Conservation (phyloP, 2,888 invertebrate species). For the Torymus texanus region DNA sequence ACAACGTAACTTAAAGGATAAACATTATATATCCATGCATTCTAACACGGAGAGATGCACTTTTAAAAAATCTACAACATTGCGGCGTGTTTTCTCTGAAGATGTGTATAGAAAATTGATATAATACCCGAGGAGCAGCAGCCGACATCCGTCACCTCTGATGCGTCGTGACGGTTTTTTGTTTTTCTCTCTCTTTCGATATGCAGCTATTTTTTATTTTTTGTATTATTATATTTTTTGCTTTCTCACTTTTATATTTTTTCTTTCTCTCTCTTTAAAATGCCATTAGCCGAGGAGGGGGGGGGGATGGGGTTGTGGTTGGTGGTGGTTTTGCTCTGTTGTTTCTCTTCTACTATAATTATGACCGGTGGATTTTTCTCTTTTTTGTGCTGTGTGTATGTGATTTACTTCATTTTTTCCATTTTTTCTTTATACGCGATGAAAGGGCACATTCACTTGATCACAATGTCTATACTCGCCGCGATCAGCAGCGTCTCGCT, state of each 20-base stretch:
- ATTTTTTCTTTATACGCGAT: slow-evolving; percentile 56
- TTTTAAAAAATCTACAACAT: slow-evolving; percentile 39
- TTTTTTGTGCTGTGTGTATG: slow-evolving; percentile 68
- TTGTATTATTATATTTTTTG: slow-evolving; percentile 1
- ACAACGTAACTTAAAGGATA: neutral
- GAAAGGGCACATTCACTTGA: slow-evolving; percentile 74
- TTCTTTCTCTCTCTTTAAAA: slow-evolving; percentile 45
- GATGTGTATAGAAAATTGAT: slow-evolving; percentile 47
- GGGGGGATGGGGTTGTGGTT: slow-evolving; percentile 1
- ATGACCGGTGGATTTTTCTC: slow-evolving; percentile 62
- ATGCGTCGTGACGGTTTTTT: slow-evolving; percentile 34
- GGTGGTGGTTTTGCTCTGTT: slow-evolving; percentile 10
- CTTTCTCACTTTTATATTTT: slow-evolving; percentile 7
- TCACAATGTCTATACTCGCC: slow-evolving; percentile 69
- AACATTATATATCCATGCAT: neutral
- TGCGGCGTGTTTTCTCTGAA: slow-evolving; percentile 21
- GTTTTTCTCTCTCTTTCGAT: slow-evolving; percentile 45
- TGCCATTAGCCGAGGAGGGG: slow-evolving; percentile 45
- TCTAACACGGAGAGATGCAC: slow-evolving; percentile 15
- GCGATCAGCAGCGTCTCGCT: slow-evolving; percentile 65
- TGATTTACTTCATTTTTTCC: slow-evolving; percentile 42
- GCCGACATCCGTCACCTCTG: slow-evolving; percentile 30
- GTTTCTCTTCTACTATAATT: slow-evolving; percentile 54
- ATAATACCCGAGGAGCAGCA: slow-evolving; percentile 40
- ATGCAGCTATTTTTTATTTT: slow-evolving; percentile 41